phyloP scores from a whole-genome alignment of 2,113 vertebrate genomes.

The Grus americana region DNA sequence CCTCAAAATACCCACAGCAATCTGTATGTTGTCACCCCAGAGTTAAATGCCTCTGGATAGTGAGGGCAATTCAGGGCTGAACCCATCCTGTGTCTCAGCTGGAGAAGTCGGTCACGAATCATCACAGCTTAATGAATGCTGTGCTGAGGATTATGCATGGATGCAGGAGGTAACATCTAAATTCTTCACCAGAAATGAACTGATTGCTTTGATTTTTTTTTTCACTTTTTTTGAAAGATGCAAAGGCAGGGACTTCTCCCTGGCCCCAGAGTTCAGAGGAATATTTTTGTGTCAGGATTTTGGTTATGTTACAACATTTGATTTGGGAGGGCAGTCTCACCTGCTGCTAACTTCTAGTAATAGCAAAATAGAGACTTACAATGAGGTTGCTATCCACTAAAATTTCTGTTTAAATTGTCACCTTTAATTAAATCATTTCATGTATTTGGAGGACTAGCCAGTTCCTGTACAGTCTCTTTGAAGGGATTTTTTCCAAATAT shows the following conservation, averaged over 20 bases:
- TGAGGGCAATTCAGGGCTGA: constrained; percentile 1
- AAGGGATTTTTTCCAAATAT: constrained; percentile 55
- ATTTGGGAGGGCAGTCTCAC: neutral
- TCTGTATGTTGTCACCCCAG: neutral
- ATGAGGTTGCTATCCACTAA: constrained; percentile 34
- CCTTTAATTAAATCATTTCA: constrained; percentile 68
- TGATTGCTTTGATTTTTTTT: constrained; percentile 9
- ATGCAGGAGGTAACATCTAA: neutral
- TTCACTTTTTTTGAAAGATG: neutral
- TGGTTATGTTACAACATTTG: neutral
- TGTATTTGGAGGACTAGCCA: constrained; percentile 55
- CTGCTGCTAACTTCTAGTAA: constrained; percentile 44
- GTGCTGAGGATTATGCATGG: neutral
- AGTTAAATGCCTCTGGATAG: constrained; percentile 15
- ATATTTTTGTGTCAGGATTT: neutral
- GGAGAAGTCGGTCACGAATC: constrained; percentile 28
- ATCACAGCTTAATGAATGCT: constrained; percentile 25
- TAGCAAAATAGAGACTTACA: neutral
- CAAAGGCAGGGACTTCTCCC: neutral
- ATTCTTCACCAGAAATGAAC: constrained; percentile 8
- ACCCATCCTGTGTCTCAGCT: neutral
- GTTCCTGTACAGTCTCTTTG: neutral
- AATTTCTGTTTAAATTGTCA: constrained; percentile 54
- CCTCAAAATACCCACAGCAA: neutral
- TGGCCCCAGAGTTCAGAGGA: neutral